Evolutionary conservation across 2,797 vertebrate species (phyloP).

Genomic region (Alcedo quadribrachys): DNA sequence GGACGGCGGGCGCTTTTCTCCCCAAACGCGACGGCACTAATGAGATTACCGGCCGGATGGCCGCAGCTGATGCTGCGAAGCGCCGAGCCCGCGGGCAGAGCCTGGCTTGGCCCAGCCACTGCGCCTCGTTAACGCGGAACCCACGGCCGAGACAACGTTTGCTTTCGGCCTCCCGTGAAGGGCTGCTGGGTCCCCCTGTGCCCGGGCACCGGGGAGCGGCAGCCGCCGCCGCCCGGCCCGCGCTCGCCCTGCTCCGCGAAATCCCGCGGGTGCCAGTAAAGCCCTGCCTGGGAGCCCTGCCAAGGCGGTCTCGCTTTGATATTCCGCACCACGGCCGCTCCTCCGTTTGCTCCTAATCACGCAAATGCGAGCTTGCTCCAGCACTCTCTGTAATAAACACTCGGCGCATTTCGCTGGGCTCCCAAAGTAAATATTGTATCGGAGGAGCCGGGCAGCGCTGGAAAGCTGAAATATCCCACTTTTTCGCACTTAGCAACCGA

Average conservation of each 20-base stretch:
- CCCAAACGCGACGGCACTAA: constrained; percentile 47
- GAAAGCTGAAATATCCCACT: constrained; percentile 51
- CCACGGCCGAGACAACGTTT: not conserved
- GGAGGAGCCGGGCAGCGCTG: constrained; percentile 8
- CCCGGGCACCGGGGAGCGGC: not conserved
- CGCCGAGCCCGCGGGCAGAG: not conserved
- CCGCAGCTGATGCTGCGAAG: not conserved
- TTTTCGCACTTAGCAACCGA: constrained; percentile 65
- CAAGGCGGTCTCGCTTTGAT: constrained; percentile 72
- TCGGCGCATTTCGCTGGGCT: constrained; percentile 9
- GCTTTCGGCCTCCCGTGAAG: not conserved
- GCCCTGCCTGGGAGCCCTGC: constrained; percentile 70
- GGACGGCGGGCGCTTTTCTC: not conserved
- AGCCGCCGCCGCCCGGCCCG: constrained; percentile 5
- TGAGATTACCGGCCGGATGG: constrained; percentile 42
- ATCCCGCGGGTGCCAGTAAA: constrained; percentile 52
- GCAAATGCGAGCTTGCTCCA: constrained; percentile 56
- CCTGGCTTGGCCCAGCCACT: not conserved
- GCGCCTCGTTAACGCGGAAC: not conserved
- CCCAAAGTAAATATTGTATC: constrained; percentile 34
- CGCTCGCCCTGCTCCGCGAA: constrained; percentile 32
- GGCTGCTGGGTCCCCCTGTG: not conserved
- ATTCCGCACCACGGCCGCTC: constrained; percentile 66
- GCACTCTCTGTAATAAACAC: constrained; percentile 37
- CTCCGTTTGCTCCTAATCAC: constrained; percentile 52